These are phyloP conservation scores for Gephyroberyx darwinii DNA, from an alignment of 2,797 vertebrate genomes.

Conservation along the genomic window DNA sequence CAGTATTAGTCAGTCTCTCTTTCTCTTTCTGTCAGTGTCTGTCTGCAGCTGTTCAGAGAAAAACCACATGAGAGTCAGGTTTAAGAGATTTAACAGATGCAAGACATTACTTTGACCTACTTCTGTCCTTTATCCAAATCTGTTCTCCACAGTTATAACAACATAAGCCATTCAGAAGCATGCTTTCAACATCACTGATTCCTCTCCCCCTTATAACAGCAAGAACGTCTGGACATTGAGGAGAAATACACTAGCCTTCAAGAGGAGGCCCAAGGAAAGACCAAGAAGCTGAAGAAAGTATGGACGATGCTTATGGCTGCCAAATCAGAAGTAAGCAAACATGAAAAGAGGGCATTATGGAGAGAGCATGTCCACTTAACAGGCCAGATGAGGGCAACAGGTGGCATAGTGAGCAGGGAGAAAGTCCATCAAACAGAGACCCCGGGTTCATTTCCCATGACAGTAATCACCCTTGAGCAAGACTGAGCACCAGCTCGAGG, in stretches of 20 bases:
- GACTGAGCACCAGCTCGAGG: no score
- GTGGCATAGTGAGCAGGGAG: not conserved
- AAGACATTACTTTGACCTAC: not conserved
- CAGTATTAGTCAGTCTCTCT: no score
- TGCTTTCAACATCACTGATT: not conserved
- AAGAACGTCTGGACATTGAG: slow-evolving; percentile 98
- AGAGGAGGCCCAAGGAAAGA: slow-evolving; percentile 98
- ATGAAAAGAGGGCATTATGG: not conserved
- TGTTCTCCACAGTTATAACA: not conserved
- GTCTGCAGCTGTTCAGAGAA: not conserved
- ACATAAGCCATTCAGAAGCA: not conserved
- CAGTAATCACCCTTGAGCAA: no score
- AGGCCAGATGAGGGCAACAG: not conserved
- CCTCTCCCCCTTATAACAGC: slow-evolving; percentile 77
- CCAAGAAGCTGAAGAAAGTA: slow-evolving; percentile 98
- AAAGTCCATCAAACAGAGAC: not conserved
- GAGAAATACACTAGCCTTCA: slow-evolving; percentile 99
- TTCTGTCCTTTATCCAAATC: not conserved
- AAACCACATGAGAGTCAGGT: not conserved
- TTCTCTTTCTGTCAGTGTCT: no score
- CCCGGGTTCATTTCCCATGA: not conserved
- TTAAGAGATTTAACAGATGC: not conserved
- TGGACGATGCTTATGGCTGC: slow-evolving; percentile 99
- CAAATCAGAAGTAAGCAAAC: slow-evolving; percentile 90
- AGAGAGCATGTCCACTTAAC: not conserved